These are phyloP conservation scores for Heliopora coerulea DNA, from an alignment of 92 coral and sea anemone species.

Conservation along the genomic window DNA sequence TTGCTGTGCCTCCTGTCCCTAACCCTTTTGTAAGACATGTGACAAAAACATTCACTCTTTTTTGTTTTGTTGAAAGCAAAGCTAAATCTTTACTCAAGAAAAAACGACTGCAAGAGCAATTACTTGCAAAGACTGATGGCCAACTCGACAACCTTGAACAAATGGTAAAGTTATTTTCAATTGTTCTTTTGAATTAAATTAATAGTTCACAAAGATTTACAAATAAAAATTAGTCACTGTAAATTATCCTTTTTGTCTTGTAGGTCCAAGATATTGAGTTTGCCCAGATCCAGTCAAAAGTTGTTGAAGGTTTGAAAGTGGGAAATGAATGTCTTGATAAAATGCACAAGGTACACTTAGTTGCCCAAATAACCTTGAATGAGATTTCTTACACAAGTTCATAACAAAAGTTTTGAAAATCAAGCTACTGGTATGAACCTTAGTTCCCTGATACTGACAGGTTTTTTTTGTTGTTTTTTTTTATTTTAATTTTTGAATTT, in stretches of 20 bases:
- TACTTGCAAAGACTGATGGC: conserved; percentile 82
- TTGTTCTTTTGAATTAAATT: neutral
- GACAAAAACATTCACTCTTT: neutral
- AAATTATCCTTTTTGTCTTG: neutral
- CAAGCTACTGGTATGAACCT: too few species aligned
- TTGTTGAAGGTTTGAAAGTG: conserved; percentile 91
- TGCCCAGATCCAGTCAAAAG: conserved; percentile 95
- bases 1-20: too few species aligned
- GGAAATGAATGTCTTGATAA: conserved; percentile 94
- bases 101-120: conserved; percentile 88
- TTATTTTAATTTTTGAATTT: neutral
- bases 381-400: too few species aligned
- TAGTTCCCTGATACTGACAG: neutral
- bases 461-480: neutral
- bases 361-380: too few species aligned
- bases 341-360: conserved; percentile 82
- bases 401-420: too few species aligned
- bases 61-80: conserved; percentile 56
- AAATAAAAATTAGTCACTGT: too few species aligned
- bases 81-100: conserved; percentile 88
- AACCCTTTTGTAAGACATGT: too few species aligned
- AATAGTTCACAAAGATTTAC: too few species aligned
- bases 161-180: conserved; percentile 58
- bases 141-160: conserved; percentile 91
- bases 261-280: conserved; percentile 98